Evolutionary conservation across 2,113 vertebrate species (phyloP), one percentile per base, ranked within the genome.

Genomic region (Clarias batrachus): DNA sequence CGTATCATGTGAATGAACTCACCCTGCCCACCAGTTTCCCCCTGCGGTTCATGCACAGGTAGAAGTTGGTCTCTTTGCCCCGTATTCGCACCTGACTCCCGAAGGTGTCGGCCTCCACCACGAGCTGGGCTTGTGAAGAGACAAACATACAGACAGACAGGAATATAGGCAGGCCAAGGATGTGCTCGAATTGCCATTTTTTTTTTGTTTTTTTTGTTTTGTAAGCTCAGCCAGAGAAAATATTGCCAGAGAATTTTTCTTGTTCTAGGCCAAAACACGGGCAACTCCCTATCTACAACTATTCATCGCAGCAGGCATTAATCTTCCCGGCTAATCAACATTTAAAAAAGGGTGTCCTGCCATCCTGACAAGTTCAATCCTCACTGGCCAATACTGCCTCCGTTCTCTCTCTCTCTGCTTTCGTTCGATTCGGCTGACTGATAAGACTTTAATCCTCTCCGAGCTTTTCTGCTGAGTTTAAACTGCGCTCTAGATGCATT

Each of bases 1-100:
- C 3, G 33, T 37, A 25, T 41, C 27, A 19, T 37, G 9, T 48
- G 2, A 23, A 23, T 17, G 4, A 65, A 95, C 96, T 96, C 93
- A 97, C 96, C 96, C 96, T 96, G 71, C 96, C 96, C 90, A 97
- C 94, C 23, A 97, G 95, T 91, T 97, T 97, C 90, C 96, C 96
- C 91, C 95, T 95, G 87, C 94, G 96, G 92, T 96, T 97, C 96
- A 97, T 97, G 89, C 96, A 97, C 92, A 97, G 94, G 94, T 97
- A 97, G 93, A 96, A 96, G 85, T 96, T 96, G 54, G 96, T 96
- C 94, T 97, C 96, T 89, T 96, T 97, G 90, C 96, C 96, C 92
- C 96, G 96, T 93, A 97, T 97, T 94, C 96, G 96, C 93, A 97
- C 96, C 94, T 97, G 96, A 92, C 96, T 97, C 89, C 96, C 96